phyloP scores from a whole-genome alignment of 1,140 invertebrate genomes.

The Colletes latitarsis region DNA sequence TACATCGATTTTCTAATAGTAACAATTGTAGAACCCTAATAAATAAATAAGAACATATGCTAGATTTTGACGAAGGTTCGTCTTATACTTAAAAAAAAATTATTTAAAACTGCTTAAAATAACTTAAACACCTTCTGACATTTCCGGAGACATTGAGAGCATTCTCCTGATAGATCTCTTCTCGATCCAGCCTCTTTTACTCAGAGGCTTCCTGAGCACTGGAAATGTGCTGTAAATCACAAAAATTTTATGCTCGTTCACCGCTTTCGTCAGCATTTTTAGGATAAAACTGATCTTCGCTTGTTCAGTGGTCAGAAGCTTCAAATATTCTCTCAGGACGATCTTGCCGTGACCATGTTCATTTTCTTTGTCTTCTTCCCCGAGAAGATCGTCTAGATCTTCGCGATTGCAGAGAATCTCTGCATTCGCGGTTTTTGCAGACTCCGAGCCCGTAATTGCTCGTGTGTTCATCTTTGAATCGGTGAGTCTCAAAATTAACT shows the following conservation, averaged over 20 bases:
- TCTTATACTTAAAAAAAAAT: too few species aligned
- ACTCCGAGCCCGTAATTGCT: neutral
- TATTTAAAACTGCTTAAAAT: too few species aligned
- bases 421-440: slow-evolving; percentile 29
- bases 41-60: too few species aligned
- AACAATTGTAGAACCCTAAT: too few species aligned
- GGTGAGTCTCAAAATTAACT: slow-evolving; percentile 19
- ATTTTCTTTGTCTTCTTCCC: slow-evolving; percentile 7
- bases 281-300: slow-evolving; percentile 48
- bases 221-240: slow-evolving; percentile 55
- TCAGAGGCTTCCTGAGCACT: slow-evolving; percentile 40
- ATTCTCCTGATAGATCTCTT: slow-evolving; percentile 56
- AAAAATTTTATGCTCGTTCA: slow-evolving; percentile 54
- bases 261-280: slow-evolving; percentile 48
- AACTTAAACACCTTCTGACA: slow-evolving; percentile 37
- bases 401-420: slow-evolving; percentile 56
- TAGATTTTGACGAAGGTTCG: too few species aligned
- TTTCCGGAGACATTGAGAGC: slow-evolving; percentile 36
- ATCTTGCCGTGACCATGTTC: slow-evolving; percentile 37
- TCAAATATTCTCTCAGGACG: slow-evolving; percentile 45
- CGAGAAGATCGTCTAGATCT: slow-evolving; percentile 41
- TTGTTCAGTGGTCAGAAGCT: slow-evolving; percentile 30
- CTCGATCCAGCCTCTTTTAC: slow-evolving; percentile 56
- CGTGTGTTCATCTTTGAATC: slow-evolving; percentile 3
- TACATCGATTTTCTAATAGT: too few species aligned